Conservation (phyloP, 2,888 invertebrate species). For the Punctoribates punctum region DNA sequence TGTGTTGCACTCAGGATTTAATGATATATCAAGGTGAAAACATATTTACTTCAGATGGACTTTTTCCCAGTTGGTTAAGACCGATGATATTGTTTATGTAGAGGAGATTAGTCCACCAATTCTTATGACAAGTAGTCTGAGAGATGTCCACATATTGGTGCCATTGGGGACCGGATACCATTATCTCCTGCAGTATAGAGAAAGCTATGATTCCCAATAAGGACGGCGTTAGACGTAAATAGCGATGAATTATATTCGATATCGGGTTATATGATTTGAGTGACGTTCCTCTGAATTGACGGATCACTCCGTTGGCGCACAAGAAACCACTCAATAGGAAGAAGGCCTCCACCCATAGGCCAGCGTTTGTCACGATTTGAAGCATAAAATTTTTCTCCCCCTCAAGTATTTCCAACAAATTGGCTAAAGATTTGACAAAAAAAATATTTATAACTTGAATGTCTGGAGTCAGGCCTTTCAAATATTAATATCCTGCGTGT, state of each 20-base stretch:
- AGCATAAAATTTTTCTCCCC: slow-evolving; percentile 21
- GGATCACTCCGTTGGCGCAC: slow-evolving; percentile 34
- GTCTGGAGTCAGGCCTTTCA: too few species aligned
- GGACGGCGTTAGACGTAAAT: slow-evolving; percentile 40
- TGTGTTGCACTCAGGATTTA: too few species aligned
- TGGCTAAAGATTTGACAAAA: too few species aligned
- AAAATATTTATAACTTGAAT: neutral
- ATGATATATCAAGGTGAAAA: too few species aligned
- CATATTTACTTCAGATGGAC: slow-evolving; percentile 12
- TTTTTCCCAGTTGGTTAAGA: slow-evolving; percentile 29
- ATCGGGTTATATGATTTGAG: neutral
- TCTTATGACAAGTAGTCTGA: slow-evolving; percentile 32
- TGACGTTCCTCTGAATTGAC: slow-evolving; percentile 7
- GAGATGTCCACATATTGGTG: slow-evolving; percentile 13
- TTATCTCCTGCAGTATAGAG: slow-evolving; percentile 31
- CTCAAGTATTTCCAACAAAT: slow-evolving; percentile 28
- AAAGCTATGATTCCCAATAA: slow-evolving; percentile 10
- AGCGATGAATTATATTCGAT: slow-evolving; percentile 34
- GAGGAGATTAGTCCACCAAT: slow-evolving; percentile 37
- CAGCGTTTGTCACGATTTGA: slow-evolving; percentile 40
- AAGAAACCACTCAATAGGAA: slow-evolving; percentile 38
- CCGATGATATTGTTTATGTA: slow-evolving; percentile 39
- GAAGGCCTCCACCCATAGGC: slow-evolving; percentile 42
- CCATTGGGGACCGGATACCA: slow-evolving; percentile 40
- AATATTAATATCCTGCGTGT: too few species aligned